These are phyloP conservation scores for Mythimna lalbum DNA, from an alignment of 2,888 invertebrate species.

Conservation along the genomic window DNA sequence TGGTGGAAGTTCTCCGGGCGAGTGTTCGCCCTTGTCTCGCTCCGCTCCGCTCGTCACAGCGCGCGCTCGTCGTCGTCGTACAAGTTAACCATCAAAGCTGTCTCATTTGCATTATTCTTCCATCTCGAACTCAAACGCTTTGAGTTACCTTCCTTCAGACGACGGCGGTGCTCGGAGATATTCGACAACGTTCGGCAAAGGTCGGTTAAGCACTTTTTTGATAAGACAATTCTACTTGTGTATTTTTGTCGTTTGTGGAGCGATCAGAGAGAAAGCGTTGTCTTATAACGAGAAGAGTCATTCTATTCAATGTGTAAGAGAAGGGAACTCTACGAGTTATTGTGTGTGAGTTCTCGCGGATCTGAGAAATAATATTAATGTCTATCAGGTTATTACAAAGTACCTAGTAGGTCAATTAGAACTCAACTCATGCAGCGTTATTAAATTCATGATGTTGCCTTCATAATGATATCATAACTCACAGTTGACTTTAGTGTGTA, in stretches of 20 bases:
- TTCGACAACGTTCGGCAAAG: background rate
- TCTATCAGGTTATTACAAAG: background rate
- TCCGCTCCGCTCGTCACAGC: constrained; percentile 6
- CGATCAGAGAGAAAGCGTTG: background rate
- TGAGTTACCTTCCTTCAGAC: constrained; percentile 41
- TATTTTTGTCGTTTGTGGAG: constrained; percentile 27
- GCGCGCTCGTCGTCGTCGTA: constrained; percentile 6
- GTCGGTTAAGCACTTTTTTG: constrained; percentile 7
- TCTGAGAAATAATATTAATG: background rate
- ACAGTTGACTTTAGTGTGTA: too few relatives aligned
- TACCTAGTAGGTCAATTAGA: background rate
- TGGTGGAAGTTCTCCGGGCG: background rate
- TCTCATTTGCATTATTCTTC: constrained; percentile 59
- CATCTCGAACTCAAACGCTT: constrained; percentile 46
- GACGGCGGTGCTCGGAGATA: background rate
- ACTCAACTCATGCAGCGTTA: background rate
- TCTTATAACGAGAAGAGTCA: background rate
- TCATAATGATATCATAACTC: too few relatives aligned
- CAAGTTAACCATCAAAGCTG: constrained; percentile 57
- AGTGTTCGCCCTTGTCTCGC: background rate
- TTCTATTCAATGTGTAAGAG: background rate
- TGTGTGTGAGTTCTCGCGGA: too few relatives aligned
- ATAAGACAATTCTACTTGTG: constrained; percentile 33
- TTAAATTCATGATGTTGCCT: background rate
- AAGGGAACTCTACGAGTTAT: background rate